Conservation (phyloP, 2,113 vertebrate genomes). For the Pardalotus punctatus region DNA sequence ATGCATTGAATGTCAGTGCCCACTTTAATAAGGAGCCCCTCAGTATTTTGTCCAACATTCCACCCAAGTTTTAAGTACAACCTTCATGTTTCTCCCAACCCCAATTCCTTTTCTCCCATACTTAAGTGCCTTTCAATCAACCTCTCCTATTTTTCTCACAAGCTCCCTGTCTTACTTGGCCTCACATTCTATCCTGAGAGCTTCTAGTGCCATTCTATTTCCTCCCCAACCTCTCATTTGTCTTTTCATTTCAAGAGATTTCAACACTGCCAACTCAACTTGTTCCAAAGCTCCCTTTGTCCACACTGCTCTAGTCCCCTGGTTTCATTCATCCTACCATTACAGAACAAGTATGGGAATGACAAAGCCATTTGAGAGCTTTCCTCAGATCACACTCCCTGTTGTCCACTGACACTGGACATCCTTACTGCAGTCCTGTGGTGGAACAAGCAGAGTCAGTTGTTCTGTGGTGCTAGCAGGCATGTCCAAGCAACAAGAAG, state of each 20-base stretch:
- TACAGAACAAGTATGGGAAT: accelerated
- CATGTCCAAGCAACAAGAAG: accelerated
- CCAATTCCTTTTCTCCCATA: background rate
- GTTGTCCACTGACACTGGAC: no score
- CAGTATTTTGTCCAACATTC: background rate
- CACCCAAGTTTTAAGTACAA: background rate
- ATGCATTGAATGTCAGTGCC: background rate
- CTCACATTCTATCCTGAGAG: background rate
- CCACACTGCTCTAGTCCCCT: background rate
- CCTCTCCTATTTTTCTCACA: background rate
- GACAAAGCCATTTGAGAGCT: accelerated
- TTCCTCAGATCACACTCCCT: background rate
- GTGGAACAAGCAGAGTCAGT: accelerated
- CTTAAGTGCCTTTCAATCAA: background rate
- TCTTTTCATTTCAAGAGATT: background rate
- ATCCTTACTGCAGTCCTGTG: background rate
- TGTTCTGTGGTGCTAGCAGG: background rate
- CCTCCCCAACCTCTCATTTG: background rate
- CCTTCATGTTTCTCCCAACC: background rate
- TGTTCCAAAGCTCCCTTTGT: accelerated
- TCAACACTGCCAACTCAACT: background rate
- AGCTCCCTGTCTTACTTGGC: background rate
- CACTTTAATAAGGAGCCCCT: background rate
- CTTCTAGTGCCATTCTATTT: background rate
- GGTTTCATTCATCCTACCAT: background rate